Evolutionary conservation across 2,888 invertebrate species (phyloP).

Genomic region (Pristionchus fissidentatus): DNA sequence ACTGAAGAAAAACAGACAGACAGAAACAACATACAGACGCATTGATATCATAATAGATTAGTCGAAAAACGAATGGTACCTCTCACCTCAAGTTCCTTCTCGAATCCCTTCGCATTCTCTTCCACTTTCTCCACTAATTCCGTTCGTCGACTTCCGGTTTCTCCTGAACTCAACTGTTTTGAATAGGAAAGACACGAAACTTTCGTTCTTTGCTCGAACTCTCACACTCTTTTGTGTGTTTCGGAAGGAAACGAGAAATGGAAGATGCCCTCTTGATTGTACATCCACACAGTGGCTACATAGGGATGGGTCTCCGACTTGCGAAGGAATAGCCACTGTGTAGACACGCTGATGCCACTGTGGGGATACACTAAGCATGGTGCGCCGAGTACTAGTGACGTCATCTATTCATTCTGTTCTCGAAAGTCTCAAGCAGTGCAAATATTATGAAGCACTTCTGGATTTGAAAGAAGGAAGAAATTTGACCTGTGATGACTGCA

Average conservation of each 20-base stretch:
- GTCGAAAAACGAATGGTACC: background rate
- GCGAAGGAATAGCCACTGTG: too few species aligned
- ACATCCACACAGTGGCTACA: too few species aligned
- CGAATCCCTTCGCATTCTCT: background rate
- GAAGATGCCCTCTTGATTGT: too few species aligned
- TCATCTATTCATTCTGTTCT: background rate
- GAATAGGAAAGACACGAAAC: background rate
- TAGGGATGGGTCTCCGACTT: too few species aligned
- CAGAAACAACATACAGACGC: background rate
- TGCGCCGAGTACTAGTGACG: background rate
- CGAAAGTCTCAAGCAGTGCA: background rate
- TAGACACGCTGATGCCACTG: too few species aligned
- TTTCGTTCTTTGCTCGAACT: background rate
- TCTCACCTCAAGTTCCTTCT: slow-evolving; percentile 2
- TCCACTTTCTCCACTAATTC: background rate
- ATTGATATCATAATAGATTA: background rate
- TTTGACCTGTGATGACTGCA: slow-evolving; percentile 31
- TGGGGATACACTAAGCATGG: background rate
- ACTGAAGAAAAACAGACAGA: background rate
- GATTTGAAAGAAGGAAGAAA: background rate
- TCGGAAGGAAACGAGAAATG: too few species aligned
- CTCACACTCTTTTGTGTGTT: background rate
- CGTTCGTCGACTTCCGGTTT: slow-evolving; percentile 33
- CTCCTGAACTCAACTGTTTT: background rate
- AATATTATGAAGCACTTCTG: background rate